Base-by-base conservation (phyloP, 92 coral and sea anemone genomes). In the Porites divaricata region DNA sequence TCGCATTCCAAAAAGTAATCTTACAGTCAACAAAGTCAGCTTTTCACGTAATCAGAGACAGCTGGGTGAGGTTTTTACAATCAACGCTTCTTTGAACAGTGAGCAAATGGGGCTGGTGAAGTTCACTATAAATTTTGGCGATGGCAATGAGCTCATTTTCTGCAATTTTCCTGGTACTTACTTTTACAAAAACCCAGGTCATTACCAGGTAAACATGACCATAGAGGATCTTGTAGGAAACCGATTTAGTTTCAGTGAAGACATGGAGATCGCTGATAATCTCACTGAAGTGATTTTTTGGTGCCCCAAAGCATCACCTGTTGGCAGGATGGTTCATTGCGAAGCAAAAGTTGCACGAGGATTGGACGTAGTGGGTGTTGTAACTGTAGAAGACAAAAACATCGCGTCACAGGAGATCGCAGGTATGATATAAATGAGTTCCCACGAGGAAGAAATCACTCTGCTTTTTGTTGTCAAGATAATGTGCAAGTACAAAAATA, bases 111-210 rank as follows among this genome's bases (percentile, higher is more conserved):
- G 75, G 57, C 35, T 35, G 62, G 25, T 82, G 48, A 26, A 7
- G 19, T 75, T 84, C 14, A 66, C 65, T 1, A 74, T 54, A 14
- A 45, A 75, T 25, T 76, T 67, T 28, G 88, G 88, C 1, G 82
- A 84, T 53, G 86, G 86, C 4, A 63, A 63, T 41, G 28, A 82
- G 65, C 21, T 72, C 63, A 28, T 35, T 22, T 72, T 73, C 79
- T 82, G 86, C 59, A 26, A 73, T 25, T 50, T 53, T 61, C 49
- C 35, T 1, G 50, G n/a, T 5, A 82, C 63, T 0, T 48, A 82
- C 79, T 72, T 82, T 58, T 82, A 82, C 75, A 82, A 49, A 72
- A 82, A 82, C 15, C 86, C 86, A 17, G 86, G 86, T 25, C 14
- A 23, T 8, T 82, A 82, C 79, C 72, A 4, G 14, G 79, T 72